Conservation (phyloP, 2,888 invertebrate genomes). For the Abrostola triplasia region DNA sequence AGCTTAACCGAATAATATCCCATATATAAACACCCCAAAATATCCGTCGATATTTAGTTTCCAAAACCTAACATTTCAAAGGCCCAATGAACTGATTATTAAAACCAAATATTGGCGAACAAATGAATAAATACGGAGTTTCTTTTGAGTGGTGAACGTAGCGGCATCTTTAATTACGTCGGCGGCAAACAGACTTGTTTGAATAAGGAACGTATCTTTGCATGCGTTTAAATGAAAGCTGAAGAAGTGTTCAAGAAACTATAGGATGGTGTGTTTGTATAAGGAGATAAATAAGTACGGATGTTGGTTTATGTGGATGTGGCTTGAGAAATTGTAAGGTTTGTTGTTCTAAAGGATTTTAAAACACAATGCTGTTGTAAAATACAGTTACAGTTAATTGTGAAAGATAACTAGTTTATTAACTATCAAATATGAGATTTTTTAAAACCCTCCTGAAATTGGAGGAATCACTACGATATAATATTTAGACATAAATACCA, state of each 20-base stretch:
- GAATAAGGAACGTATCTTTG: slow-evolving; percentile 82
- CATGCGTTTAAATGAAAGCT: slow-evolving; percentile 81
- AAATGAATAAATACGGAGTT: slow-evolving; percentile 85
- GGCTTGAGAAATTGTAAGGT: slow-evolving; percentile 16
- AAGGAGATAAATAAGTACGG: slow-evolving; percentile 69
- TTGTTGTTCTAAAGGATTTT: neutral
- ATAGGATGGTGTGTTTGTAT: slow-evolving; percentile 75
- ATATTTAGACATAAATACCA: too few relatives aligned
- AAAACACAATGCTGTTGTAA: too few relatives aligned
- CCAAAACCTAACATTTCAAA: slow-evolving; percentile 56
- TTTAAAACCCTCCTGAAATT: too few relatives aligned
- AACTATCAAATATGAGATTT: too few relatives aligned
- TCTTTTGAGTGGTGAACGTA: slow-evolving; percentile 80
- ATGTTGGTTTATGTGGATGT: slow-evolving; percentile 54
- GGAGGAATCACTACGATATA: too few relatives aligned
- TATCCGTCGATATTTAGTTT: slow-evolving; percentile 31
- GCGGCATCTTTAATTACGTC: slow-evolving; percentile 83
- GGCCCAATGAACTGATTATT: slow-evolving; percentile 77
- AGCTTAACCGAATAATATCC: slow-evolving; percentile 2
- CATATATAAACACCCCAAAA: slow-evolving; percentile 31
- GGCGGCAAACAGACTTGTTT: slow-evolving; percentile 81
- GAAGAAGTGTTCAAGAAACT: slow-evolving; percentile 85
- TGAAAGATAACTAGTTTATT: too few relatives aligned
- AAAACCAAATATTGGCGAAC: slow-evolving; percentile 83
- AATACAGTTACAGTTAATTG: too few relatives aligned